Conservation (phyloP, 2,888 invertebrate genomes). For the Andrena flavipes region DNA sequence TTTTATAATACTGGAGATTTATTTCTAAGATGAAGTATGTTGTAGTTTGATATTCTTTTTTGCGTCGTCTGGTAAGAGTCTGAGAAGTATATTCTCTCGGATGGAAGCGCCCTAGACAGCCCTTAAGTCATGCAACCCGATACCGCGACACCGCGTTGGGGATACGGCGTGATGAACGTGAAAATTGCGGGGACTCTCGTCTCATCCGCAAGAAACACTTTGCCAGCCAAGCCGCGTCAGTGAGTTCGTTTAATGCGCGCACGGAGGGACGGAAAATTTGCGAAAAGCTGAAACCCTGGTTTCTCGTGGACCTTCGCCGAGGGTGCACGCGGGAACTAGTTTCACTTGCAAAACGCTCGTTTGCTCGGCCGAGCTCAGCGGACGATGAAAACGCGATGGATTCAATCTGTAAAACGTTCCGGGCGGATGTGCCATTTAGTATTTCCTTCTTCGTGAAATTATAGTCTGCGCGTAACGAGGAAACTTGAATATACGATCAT, state of each 20-base stretch:
- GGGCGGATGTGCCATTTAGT: neutral
- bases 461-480: neutral
- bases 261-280: constrained; percentile 40
- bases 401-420: neutral
- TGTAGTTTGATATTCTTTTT: no score
- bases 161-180: constrained; percentile 18
- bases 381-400: constrained; percentile 21
- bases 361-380: constrained; percentile 2
- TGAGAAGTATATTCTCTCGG: no score
- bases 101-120: no score
- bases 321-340: constrained; percentile 17
- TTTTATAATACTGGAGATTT: no score
- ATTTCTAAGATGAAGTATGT: no score
- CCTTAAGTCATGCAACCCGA: no score
- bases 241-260: constrained; percentile 34
- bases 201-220: constrained; percentile 12
- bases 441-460: neutral
- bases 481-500: no score
- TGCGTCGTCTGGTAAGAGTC: no score
- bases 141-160: no score
- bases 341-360: constrained; percentile 3
- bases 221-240: constrained; percentile 30
- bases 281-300: constrained; percentile 44
- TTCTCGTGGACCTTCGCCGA: constrained; percentile 28
- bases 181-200: constrained; percentile 15